Evolutionary conservation across 1,140 invertebrate genomes (phyloP), one percentile per base, ranked within the genome.

Genomic region (Pseudoatta argentina): DNA sequence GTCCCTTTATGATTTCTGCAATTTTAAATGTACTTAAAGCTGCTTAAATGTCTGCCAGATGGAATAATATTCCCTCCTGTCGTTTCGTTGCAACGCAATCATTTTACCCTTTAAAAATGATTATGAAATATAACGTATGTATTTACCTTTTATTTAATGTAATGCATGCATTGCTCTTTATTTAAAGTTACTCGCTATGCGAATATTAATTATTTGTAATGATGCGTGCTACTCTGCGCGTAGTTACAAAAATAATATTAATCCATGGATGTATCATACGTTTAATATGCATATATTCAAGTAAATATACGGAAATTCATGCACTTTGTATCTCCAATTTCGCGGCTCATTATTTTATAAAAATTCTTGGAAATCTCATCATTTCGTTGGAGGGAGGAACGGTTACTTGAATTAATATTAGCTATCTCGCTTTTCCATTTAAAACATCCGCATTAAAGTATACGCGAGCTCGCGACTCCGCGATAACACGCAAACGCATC

Each of bases 341-440:
- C 39, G 34, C 1, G 34, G 64, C 24, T 79, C 18, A 30, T 69
- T 16, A 57, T 21, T 18, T 55, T 24, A 71, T 24, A 81, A 39
- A 69, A 79, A 72, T 73, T 34, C 21, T 48, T 39, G 55, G 21
- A 14, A 81, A 71, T 44, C 16, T 30, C 14, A 14, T 27, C n/a
- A 5, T 30, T 21, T 61, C 7, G 53, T 30, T 48, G 34, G 14
- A 30, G 8, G 39, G 39, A 44, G 39, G 14, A 51, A 73, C 2
- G 18, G 3, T 12, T 83, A 51, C 55, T 83, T 61, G 21, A 73
- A 61, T 73, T 61, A 44, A 44, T 7, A 44, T 44, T 18, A 61
- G 24, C 67, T 73, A 82, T 39, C 79, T 59, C 67, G 14, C 69
- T 34, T 83, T 83, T 75, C 69, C 55, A 61, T 75, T 83, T 83